Evolutionary conservation across 2,113 vertebrate genomes (phyloP).

Genomic region (Neotragus pygmaeus): DNA sequence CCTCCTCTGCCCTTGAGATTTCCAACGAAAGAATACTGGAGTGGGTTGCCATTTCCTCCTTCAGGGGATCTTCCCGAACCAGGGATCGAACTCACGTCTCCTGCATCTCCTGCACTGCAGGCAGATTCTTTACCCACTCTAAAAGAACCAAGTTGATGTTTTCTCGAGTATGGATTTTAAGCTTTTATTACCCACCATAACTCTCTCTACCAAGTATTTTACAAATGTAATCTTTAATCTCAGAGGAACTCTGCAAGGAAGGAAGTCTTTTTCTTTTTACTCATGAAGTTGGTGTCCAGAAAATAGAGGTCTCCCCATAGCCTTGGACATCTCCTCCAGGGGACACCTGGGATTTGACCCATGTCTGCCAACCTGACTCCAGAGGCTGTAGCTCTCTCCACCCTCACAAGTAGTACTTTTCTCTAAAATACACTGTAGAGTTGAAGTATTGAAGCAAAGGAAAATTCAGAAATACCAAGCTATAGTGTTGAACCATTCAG

Average conservation of each 20-base stretch:
- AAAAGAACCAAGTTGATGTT: neutral
- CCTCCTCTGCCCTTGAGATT: neutral
- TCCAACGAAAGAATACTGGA: neutral
- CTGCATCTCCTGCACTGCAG: neutral
- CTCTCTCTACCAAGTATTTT: neutral
- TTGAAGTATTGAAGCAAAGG: neutral
- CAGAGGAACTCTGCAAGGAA: neutral
- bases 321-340: fast-evolving
- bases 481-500: neutral
- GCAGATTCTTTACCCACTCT: neutral
- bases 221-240: neutral
- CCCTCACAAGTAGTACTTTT: neutral
- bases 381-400: neutral
- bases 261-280: neutral
- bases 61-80: neutral
- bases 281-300: neutral
- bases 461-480: neutral
- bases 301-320: fast-evolving
- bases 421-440: neutral
- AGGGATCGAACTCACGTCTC: fast-evolving
- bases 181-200: neutral
- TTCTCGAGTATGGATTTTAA: neutral
- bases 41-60: neutral
- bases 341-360: no score
- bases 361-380: neutral